Percentiles rank a stretch among this genome's conserved stretches.
Conservation (phyloP, 2,113 vertebrate species). For the Myrmecophaga tridactyla region DNA sequence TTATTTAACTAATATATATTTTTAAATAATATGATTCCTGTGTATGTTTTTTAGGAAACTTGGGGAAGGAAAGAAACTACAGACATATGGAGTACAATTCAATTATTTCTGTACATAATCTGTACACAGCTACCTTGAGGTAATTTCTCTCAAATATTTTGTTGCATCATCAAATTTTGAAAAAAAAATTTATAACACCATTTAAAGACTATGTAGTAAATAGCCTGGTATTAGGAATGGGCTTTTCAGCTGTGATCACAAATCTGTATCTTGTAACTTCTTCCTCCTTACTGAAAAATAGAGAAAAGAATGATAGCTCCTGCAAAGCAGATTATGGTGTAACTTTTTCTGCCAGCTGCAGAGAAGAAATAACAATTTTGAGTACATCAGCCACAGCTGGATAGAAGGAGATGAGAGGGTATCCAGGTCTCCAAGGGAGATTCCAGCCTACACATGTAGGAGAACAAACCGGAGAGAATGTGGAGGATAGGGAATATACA, state of each 20-base stretch:
- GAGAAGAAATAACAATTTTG: background rate
- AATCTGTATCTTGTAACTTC: background rate
- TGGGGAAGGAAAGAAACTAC: background rate
- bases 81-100: background rate
- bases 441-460: background rate
- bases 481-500: too few relatives aligned
- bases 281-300: background rate
- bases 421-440: background rate
- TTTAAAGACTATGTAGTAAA: background rate
- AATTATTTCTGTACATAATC: too few relatives aligned
- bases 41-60: background rate
- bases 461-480: background rate
- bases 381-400: background rate
- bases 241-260: background rate
- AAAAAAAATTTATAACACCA: background rate
- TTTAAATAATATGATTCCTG: background rate
- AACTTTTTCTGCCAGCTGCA: background rate
- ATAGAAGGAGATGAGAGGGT: background rate
- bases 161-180: background rate
- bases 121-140: background rate
- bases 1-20: too few relatives aligned
- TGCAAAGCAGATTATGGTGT: background rate
- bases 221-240: background rate
- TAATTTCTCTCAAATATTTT: background rate
- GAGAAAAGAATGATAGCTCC: background rate